These are phyloP conservation scores for Cataglyphis rosenhaueri DNA, from an alignment of 2,888 invertebrate genomes.

Conservation along the genomic window DNA sequence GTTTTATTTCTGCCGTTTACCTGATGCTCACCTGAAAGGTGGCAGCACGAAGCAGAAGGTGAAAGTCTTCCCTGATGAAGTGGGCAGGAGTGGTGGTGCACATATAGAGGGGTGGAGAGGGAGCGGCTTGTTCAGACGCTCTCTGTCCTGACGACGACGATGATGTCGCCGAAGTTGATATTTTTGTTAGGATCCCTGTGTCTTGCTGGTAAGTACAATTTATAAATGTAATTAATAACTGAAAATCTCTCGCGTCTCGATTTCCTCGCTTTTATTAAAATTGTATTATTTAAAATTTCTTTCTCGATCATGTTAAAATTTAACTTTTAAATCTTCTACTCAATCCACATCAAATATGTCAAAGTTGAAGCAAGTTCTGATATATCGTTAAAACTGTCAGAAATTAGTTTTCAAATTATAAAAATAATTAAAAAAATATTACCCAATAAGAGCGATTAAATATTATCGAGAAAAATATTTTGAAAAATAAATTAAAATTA, in stretches of 20 bases:
- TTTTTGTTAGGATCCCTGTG: constrained; percentile 81
- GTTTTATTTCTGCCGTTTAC: background rate
- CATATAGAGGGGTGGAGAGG: constrained; percentile 85
- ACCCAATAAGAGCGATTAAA: background rate
- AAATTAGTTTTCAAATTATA: background rate
- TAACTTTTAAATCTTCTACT: constrained; percentile 2
- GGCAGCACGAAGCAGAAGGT: constrained; percentile 83
- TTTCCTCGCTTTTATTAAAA: background rate
- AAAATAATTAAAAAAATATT: background rate
- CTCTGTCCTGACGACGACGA: constrained; percentile 78
- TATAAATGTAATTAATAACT: background rate
- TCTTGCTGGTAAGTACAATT: constrained; percentile 82
- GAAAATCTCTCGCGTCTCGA: background rate
- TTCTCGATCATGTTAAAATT: background rate
- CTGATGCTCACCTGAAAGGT: constrained; percentile 65
- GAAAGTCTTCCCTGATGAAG: constrained; percentile 80
- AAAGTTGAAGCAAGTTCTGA: background rate
- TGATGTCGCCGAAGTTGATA: constrained; percentile 83
- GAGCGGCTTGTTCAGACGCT: constrained; percentile 85
- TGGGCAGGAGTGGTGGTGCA: constrained; percentile 83
- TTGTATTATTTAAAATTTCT: background rate
- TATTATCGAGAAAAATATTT: background rate
- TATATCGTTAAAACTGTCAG: background rate
- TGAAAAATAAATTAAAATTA: constrained; percentile 18
- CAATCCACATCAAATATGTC: background rate